phyloP scores from a whole-genome alignment of 2,113 vertebrate species.

The Paralichthys olivaceus region DNA sequence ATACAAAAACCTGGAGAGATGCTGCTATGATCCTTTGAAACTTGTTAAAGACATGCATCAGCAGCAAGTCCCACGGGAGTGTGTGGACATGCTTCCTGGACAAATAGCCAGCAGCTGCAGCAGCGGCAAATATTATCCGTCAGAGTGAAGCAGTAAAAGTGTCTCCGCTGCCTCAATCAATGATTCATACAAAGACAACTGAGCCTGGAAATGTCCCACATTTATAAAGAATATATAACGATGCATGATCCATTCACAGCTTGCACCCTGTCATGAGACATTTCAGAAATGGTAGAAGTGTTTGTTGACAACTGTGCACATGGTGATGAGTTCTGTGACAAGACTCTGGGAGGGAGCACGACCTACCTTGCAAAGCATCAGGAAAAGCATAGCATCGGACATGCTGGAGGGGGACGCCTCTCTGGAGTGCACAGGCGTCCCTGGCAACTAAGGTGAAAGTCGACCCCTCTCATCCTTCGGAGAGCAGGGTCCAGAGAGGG shows the following conservation, averaged over 20 bases:
- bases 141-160: slow-evolving; percentile 2
- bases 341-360: neutral
- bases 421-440: slow-evolving; percentile 81
- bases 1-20: neutral
- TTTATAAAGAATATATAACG: slow-evolving; percentile 45
- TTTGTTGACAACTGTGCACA: slow-evolving; percentile 13
- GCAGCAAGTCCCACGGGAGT: no score
- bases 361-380: slow-evolving; percentile 96
- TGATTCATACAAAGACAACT: slow-evolving; percentile 44
- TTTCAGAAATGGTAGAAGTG: slow-evolving; percentile 9
- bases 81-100: slow-evolving; percentile 1
- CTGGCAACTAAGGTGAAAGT: slow-evolving; percentile 75
- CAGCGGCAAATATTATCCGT: neutral
- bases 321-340: neutral
- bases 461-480: slow-evolving; percentile 79
- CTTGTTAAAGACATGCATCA: slow-evolving; percentile 24
- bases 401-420: slow-evolving; percentile 86
- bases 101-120: slow-evolving; percentile 8
- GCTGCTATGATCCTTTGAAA: slow-evolving; percentile 25
- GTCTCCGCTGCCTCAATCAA: slow-evolving; percentile 20
- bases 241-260: slow-evolving; percentile 27
- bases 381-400: slow-evolving; percentile 89
- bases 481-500: slow-evolving; percentile 79
- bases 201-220: slow-evolving; percentile 36
- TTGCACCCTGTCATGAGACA: no score